These are phyloP conservation scores for Eumaeus atala DNA, from an alignment of 1,140 invertebrate species.

Conservation along the genomic window DNA sequence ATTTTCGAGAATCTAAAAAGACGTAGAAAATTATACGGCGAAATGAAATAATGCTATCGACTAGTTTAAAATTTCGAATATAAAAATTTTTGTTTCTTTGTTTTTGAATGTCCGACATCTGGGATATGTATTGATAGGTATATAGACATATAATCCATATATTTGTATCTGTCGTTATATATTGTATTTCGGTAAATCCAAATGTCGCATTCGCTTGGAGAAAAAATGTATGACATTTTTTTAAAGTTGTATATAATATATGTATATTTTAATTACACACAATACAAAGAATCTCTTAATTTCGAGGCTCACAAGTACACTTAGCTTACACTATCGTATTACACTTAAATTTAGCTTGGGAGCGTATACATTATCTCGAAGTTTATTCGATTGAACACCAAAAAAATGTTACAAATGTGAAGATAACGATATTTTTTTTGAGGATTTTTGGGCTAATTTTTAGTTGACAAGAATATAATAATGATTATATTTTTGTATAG, in stretches of 20 bases:
- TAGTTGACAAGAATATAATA: conserved; percentile 73
- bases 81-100: conserved; percentile 65
- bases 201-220: conserved; percentile 56
- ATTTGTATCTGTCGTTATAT: conserved; percentile 13
- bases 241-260: conserved; percentile 72
- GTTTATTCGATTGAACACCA: conserved; percentile 69
- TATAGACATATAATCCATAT: conserved; percentile 12
- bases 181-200: conserved; percentile 31
- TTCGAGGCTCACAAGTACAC: conserved; percentile 69
- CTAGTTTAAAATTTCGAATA: conserved; percentile 70
- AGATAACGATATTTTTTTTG: conserved; percentile 64
- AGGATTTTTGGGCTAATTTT: conserved; percentile 68
- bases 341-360: conserved; percentile 63
- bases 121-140: conserved; percentile 64
- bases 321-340: conserved; percentile 66
- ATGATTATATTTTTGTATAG: conserved; percentile 73
- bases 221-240: conserved; percentile 62
- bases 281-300: conserved; percentile 71
- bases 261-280: conserved; percentile 71
- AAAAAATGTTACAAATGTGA: conserved; percentile 70
- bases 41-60: conserved; percentile 62
- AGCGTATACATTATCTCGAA: conserved; percentile 71
- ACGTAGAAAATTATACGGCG: conserved; percentile 55
- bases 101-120: conserved; percentile 45
- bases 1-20: conserved; percentile 46